phyloP scores from a whole-genome alignment of 2,888 invertebrate species.

The Leptinotarsa tumamoca region DNA sequence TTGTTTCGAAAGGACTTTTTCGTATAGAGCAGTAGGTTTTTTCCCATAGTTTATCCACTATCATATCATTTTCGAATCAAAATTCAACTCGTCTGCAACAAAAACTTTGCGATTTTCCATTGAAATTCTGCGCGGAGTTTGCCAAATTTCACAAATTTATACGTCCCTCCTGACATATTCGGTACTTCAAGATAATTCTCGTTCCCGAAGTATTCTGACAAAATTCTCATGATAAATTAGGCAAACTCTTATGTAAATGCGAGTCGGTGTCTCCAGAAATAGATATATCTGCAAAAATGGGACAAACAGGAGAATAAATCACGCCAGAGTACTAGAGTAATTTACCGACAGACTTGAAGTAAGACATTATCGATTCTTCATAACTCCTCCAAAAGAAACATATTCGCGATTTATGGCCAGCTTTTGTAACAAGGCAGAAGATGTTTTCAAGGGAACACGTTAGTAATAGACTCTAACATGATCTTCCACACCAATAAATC shows the following conservation, averaged over 20 bases:
- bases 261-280: conserved; percentile 52
- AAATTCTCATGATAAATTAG: conserved; percentile 47
- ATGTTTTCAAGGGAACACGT: conserved; percentile 19
- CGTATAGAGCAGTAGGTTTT: too few species aligned
- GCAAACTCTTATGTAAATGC: conserved; percentile 49
- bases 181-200: conserved; percentile 30
- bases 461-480: conserved; percentile 11
- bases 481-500: conserved; percentile 12
- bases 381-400: conserved; percentile 40
- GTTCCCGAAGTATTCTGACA: conserved; percentile 25
- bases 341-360: conserved; percentile 56
- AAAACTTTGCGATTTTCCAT: not conserved
- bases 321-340: conserved; percentile 52
- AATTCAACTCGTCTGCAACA: not conserved
- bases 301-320: conserved; percentile 59
- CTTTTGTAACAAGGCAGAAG: conserved; percentile 12
- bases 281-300: conserved; percentile 55
- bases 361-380: conserved; percentile 48
- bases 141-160: conserved; percentile 24
- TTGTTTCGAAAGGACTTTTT: too few species aligned
- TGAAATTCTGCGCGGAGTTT: not conserved
- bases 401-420: conserved; percentile 9
- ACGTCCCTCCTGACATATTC: conserved; percentile 29
- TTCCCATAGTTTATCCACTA: not conserved
- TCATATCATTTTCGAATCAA: not conserved